Percentiles rank a stretch among this genome's conserved stretches.
Evolutionary conservation across 2,888 invertebrate species (phyloP).

Genomic region (Cheilosia vernalis): DNA sequence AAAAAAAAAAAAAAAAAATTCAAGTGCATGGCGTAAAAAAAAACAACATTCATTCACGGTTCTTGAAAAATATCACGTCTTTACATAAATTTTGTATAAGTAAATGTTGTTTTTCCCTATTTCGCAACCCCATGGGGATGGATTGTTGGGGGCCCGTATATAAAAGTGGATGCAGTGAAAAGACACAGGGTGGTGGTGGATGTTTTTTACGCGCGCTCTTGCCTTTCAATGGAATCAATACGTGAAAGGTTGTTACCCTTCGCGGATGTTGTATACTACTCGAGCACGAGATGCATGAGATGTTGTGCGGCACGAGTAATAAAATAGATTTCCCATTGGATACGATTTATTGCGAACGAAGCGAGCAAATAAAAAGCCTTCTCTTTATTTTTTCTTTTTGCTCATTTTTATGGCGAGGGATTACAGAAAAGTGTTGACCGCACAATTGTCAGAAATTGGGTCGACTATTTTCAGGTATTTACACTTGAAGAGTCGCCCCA

Average conservation of each 20-base stretch:
- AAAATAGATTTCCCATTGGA: conserved; percentile 69
- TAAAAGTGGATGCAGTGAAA: conserved; percentile 43
- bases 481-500: conserved; percentile 28
- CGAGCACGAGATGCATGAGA: conserved; percentile 16
- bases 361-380: conserved; percentile 7
- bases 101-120: conserved; percentile 53
- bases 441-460: conserved; percentile 68
- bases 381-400: background rate
- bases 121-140: conserved; percentile 3
- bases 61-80: conserved; percentile 69
- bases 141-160: background rate
- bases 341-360: conserved; percentile 33
- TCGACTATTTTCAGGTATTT: conserved; percentile 49
- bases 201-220: conserved; percentile 62
- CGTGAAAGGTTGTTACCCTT: conserved; percentile 73
- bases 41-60: conserved; percentile 51
- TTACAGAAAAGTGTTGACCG: conserved; percentile 69
- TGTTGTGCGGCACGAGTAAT: conserved; percentile 36
- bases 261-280: conserved; percentile 10
- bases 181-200: conserved; percentile 19
- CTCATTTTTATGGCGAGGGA: conserved; percentile 38
- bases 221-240: conserved; percentile 73
- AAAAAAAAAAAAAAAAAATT: conserved; percentile 36
- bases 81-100: conserved; percentile 71
- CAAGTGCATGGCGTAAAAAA: conserved; percentile 71